phyloP scores from a whole-genome alignment of 2,113 vertebrate species.

The Onychostoma macrolepis region DNA sequence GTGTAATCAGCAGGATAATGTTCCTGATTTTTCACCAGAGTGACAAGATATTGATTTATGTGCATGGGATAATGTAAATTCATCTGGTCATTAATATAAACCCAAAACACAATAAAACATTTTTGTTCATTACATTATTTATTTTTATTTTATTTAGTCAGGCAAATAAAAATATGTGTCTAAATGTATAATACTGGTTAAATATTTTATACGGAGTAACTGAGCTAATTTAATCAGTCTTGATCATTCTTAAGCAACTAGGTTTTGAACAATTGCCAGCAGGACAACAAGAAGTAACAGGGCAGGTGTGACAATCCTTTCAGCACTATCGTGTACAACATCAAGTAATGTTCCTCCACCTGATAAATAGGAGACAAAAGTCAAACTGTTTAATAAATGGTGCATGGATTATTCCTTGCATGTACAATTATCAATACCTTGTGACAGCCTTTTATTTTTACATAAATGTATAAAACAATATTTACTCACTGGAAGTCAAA shows the following conservation, averaged over 20 bases:
- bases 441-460: background rate
- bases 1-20: background rate
- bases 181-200: slow-evolving; percentile 61
- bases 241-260: background rate
- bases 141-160: slow-evolving; percentile 37
- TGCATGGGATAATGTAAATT: background rate
- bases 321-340: background rate
- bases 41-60: background rate
- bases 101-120: background rate
- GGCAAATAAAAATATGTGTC: slow-evolving; percentile 48
- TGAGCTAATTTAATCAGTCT: background rate
- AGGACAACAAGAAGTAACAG: slow-evolving; percentile 27
- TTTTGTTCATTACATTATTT: background rate
- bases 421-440: background rate
- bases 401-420: background rate
- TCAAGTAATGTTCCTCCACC: background rate
- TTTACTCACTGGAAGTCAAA: slow-evolving; percentile 63
- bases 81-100: background rate
- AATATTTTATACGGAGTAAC: background rate
- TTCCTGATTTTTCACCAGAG: background rate
- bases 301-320: background rate
- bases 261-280: background rate
- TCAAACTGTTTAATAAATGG: background rate
- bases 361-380: background rate
- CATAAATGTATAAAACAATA: background rate